Percentiles rank a stretch among this genome's conserved stretches.
phyloP scores from a whole-genome alignment of 2,113 vertebrate genomes.

The Ictidomys tridecemlineatus region DNA sequence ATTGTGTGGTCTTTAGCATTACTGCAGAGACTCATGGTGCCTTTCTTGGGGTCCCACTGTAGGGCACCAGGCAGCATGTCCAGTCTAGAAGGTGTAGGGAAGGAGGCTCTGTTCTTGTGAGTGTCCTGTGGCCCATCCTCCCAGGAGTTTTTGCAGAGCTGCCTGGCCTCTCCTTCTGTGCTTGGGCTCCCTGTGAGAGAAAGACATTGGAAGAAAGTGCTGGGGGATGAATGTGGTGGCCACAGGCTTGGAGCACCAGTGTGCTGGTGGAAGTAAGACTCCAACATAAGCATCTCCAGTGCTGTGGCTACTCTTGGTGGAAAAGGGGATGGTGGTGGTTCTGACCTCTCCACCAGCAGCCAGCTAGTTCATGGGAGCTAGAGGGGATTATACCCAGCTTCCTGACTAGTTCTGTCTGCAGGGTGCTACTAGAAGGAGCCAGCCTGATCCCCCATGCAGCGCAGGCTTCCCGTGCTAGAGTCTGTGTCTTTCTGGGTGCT shows the following conservation, averaged over 20 bases:
- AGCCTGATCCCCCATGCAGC: background rate
- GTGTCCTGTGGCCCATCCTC: background rate
- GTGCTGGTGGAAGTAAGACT: background rate
- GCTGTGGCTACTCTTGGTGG: background rate
- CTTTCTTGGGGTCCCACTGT: background rate
- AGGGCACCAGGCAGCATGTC: background rate
- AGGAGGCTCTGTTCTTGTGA: background rate
- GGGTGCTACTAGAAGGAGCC: background rate
- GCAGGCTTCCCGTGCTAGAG: background rate
- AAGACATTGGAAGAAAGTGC: background rate
- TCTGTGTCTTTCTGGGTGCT: background rate
- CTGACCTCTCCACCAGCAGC: background rate
- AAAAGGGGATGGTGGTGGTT: background rate
- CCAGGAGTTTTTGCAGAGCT: background rate
- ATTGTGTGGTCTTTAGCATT: background rate
- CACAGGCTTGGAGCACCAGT: background rate
- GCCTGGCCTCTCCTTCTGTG: background rate
- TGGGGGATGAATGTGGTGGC: background rate
- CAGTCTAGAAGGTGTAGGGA: background rate
- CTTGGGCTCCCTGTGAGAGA: background rate
- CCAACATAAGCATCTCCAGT: background rate
- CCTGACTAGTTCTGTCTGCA: background rate
- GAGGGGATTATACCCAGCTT: background rate
- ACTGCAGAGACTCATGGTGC: background rate
- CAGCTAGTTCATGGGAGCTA: no score